These are phyloP conservation scores for Elaphurus davidianus DNA, from an alignment of 2,113 vertebrate species.

Conservation along the genomic window DNA sequence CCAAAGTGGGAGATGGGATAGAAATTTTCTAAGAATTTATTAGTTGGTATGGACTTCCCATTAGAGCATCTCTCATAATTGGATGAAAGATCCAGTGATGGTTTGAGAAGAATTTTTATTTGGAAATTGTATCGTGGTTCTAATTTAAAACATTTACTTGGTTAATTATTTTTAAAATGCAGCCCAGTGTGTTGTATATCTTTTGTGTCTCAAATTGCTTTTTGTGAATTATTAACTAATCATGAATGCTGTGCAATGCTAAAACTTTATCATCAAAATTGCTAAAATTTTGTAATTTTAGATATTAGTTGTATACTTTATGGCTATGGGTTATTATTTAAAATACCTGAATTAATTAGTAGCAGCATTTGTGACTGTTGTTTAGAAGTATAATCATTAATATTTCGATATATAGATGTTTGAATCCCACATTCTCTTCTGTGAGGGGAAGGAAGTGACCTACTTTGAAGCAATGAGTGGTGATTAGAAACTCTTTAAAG, in stretches of 20 bases:
- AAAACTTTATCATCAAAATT: constrained; percentile 20
- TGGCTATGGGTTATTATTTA: not conserved
- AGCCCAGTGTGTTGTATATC: not conserved
- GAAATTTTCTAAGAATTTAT: constrained; percentile 25
- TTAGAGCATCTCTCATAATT: constrained; percentile 5
- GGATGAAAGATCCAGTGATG: constrained; percentile 14
- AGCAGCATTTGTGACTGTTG: not conserved
- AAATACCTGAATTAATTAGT: not conserved
- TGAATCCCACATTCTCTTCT: not conserved
- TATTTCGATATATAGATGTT: not conserved
- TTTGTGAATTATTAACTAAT: not conserved
- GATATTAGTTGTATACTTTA: not conserved
- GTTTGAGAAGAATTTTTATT: constrained; percentile 46
- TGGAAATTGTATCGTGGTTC: constrained; percentile 24
- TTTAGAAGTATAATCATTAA: constrained; percentile 4
- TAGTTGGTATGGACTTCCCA: constrained; percentile 12
- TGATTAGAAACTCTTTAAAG: not conserved
- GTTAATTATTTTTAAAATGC: constrained; percentile 46
- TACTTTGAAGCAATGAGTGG: not conserved
- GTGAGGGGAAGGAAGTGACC: not conserved
- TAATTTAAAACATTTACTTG: constrained; percentile 58
- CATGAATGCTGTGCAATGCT: not conserved
- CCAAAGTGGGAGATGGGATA: not conserved
- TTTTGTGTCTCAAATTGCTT: not conserved
- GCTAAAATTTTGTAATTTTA: not conserved